Conservation (phyloP, 2,888 invertebrate genomes). For the Exocentrus adspersus region DNA sequence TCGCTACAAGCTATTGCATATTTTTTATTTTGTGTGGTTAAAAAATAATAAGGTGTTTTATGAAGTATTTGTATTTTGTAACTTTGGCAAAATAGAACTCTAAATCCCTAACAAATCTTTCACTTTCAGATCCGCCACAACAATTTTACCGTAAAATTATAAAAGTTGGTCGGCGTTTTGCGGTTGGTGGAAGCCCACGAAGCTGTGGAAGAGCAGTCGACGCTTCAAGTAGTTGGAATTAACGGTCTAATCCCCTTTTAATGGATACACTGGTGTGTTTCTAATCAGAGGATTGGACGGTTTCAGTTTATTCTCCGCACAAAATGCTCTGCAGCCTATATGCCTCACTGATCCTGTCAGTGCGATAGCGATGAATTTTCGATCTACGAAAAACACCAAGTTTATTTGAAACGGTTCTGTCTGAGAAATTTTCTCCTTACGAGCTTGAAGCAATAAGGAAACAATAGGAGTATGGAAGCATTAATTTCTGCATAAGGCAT, state of each 20-base stretch:
- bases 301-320: conserved; percentile 7
- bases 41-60: no score
- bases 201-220: conserved; percentile 12
- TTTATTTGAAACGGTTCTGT: background rate
- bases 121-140: background rate
- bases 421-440: no score
- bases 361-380: background rate
- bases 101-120: background rate
- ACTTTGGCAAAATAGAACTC: background rate
- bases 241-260: conserved; percentile 52
- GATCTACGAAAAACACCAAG: background rate
- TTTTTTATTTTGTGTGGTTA: no score
- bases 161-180: conserved; percentile 16
- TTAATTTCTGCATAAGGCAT: no score
- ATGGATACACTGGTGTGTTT: conserved; percentile 52
- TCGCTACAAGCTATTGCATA: no score
- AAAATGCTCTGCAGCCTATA: background rate
- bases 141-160: conserved; percentile 17
- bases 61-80: no score
- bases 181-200: conserved; percentile 2
- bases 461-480: no score
- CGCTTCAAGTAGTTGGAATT: conserved; percentile 21
- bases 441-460: no score
- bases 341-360: background rate
- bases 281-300: conserved; percentile 49